These are phyloP conservation scores for Julus scanicus DNA, from an alignment of 2,888 invertebrate species.

Conservation along the genomic window DNA sequence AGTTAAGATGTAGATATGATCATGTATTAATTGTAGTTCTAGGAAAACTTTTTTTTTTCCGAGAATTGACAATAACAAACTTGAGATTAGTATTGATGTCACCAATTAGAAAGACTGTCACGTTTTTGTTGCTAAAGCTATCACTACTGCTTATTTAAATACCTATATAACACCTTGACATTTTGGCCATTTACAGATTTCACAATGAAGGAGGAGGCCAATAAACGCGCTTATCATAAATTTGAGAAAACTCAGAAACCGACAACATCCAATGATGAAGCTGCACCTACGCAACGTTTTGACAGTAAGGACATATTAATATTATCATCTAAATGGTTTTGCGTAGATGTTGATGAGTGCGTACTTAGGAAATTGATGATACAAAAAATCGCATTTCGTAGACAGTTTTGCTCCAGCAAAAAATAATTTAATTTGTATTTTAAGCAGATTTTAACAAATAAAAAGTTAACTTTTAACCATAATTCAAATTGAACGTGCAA, in stretches of 20 bases:
- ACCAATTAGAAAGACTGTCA: not conserved
- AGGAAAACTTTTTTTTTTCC: too few species aligned
- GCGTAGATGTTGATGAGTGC: not conserved
- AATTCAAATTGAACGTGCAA: too few species aligned
- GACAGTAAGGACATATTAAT: conserved; percentile 65
- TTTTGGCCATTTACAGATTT: conserved; percentile 15
- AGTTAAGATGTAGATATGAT: not conserved
- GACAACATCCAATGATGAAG: conserved; percentile 70
- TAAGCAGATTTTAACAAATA: too few species aligned
- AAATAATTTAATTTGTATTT: not conserved
- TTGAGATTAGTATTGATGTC: not conserved
- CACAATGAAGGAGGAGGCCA: conserved; percentile 84
- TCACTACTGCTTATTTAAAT: conserved; percentile 53
- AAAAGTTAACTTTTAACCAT: too few species aligned
- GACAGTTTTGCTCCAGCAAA: not conserved
- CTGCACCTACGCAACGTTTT: conserved; percentile 77
- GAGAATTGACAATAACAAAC: too few species aligned
- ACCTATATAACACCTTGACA: not conserved
- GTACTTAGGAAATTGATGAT: not conserved
- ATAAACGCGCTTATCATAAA: conserved; percentile 89
- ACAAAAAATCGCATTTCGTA: not conserved
- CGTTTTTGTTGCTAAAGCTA: not conserved
- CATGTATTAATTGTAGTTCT: conserved; percentile 51
- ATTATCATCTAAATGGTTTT: conserved; percentile 15
- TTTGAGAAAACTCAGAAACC: conserved; percentile 83